Conservation (phyloP, 2,797 vertebrate genomes). For the Manis pentadactyla region DNA sequence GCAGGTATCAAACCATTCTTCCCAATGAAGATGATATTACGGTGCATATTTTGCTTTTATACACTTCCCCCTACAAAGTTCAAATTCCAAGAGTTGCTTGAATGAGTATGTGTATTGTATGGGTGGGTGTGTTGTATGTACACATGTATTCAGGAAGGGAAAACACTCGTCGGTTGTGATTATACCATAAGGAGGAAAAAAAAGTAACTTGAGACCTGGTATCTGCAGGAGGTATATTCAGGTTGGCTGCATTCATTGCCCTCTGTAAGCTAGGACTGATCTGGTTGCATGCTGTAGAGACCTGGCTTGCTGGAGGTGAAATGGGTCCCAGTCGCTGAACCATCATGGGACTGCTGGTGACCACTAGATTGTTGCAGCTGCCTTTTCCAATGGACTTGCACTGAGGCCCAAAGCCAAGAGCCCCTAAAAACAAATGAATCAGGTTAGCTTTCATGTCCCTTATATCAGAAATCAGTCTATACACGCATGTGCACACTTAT, state of each 20-base stretch:
- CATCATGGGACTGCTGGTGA: conserved; percentile 90
- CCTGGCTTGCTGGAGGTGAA: conserved; percentile 86
- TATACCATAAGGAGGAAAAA: conserved; percentile 75
- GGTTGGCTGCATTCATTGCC: conserved; percentile 87
- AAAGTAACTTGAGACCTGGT: conserved; percentile 90
- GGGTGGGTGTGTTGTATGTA: neutral
- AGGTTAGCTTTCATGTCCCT: conserved; percentile 77
- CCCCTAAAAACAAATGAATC: conserved; percentile 88
- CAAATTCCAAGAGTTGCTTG: neutral
- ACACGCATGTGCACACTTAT: conserved; percentile 51
- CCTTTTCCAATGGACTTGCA: conserved; percentile 90
- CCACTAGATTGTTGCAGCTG: conserved; percentile 88
- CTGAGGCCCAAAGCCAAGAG: conserved; percentile 84
- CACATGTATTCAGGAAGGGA: neutral
- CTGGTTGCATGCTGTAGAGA: conserved; percentile 85
- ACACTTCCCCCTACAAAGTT: conserved; percentile 16
- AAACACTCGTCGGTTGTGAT: conserved; percentile 49
- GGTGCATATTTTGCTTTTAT: neutral
- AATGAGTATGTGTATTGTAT: neutral
- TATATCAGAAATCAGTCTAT: conserved; percentile 67
- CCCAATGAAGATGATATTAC: neutral
- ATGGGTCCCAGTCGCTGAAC: conserved; percentile 88
- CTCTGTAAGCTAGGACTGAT: conserved; percentile 86
- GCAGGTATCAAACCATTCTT: neutral
- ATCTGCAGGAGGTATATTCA: conserved; percentile 90